Evolutionary conservation across 2,113 vertebrate genomes (phyloP), one percentile per base, ranked within the genome.

Genomic region (Ovis canadensis): DNA sequence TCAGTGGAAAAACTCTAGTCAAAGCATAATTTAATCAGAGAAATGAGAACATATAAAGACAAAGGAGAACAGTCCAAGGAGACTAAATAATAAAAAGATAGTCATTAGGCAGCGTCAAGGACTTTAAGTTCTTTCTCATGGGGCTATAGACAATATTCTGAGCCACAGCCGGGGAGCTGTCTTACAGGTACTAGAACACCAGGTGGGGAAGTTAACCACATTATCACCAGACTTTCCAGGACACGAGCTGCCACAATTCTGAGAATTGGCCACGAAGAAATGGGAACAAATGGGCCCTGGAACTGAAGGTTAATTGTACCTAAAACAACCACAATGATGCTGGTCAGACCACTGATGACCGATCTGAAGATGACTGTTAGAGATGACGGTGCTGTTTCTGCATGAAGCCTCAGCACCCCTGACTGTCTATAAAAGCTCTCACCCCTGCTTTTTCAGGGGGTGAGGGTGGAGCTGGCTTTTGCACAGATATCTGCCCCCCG

Each of bases 161-260:
- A 71, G 67, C n/a, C n/a, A 40, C 6, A 71, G 21, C 19, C 19
- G 23, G 67, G n/a, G n/a, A 40, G 67, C 67, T 71, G n/a, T 71
- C n/a, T 40, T 21, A 71, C 3, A 23, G n/a, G n/a, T 71, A 13
- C n/a, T 71, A 11, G 67, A 71, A 23, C 0, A 3, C 19, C 10
- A 71, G 67, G 10, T 71, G 67, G 19, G 21, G n/a, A 71, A 71
- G n/a, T 71, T 40, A 71, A 71, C 67, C 17, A 71, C n/a, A 13
- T 1, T 11, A 21, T 71, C 5, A 40, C 67, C 67, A 71, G 67
- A 6, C 67, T 71, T 6, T n/a, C 67, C 67, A 40, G 67, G 67
- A 40, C 67, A 36, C 0, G n/a, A 36, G n/a, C 64, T 36, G 67
- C n/a, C 67, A 23, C 67, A 71, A 12, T 71, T 71, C 67, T 23